Evolutionary conservation across 2,797 vertebrate genomes (phyloP).

Genomic region (Pseudochirops corinnae): DNA sequence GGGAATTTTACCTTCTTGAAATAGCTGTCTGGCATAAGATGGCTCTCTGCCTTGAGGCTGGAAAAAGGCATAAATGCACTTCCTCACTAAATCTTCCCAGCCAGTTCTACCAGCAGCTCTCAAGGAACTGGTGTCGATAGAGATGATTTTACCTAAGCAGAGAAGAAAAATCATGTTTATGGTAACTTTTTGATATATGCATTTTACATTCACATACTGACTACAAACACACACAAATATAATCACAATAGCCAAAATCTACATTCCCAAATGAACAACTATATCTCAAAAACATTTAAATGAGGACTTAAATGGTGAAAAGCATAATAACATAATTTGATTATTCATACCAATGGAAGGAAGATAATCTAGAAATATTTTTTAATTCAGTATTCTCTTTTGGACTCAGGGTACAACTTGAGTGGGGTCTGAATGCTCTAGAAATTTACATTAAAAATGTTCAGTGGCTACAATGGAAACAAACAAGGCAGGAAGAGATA

Average conservation of each 20-base stretch:
- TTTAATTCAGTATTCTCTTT: conserved; percentile 5
- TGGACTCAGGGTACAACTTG: background rate
- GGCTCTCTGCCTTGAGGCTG: conserved; percentile 96
- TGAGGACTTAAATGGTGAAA: conserved; percentile 25
- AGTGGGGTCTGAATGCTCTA: background rate
- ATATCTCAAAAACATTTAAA: conserved; percentile 33
- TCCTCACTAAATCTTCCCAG: conserved; percentile 97
- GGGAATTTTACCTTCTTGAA: conserved; percentile 92
- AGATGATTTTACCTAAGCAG: conserved; percentile 95
- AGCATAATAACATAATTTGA: conserved; percentile 54
- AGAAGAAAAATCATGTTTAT: conserved; percentile 58
- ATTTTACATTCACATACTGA: background rate
- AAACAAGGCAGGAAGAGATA: background rate
- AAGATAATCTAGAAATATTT: conserved; percentile 19
- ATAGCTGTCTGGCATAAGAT: conserved; percentile 96
- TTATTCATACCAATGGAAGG: conserved; percentile 5
- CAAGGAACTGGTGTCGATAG: conserved; percentile 96
- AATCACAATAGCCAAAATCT: background rate
- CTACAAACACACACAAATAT: background rate
- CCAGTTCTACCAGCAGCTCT: conserved; percentile 94
- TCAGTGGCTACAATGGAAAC: background rate
- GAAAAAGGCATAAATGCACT: conserved; percentile 98
- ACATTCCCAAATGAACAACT: conserved; percentile 49
- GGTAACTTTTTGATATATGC: conserved; percentile 26
- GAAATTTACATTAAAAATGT: background rate